phyloP scores from a whole-genome alignment of 2,113 vertebrate genomes.

The Argyrosomus japonicus region DNA sequence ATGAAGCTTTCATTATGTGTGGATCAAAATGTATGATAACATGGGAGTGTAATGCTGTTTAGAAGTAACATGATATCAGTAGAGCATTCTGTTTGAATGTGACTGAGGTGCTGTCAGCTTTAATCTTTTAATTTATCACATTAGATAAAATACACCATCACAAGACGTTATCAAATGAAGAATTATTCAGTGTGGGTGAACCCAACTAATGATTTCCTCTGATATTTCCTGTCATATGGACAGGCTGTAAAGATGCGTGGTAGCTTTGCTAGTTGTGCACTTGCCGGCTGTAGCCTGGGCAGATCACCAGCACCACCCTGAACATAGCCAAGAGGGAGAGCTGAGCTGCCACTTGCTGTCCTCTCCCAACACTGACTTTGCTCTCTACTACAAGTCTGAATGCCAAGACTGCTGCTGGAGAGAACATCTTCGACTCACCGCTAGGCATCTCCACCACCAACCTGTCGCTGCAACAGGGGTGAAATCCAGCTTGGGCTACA shows the following conservation, averaged over 20 bases:
- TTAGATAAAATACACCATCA: not conserved
- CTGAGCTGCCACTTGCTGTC: conserved; percentile 56
- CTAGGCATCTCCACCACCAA: conserved; percentile 76
- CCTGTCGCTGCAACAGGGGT: conserved; percentile 75
- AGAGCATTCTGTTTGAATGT: not conserved
- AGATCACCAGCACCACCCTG: conserved; percentile 37
- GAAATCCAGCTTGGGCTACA: conserved; percentile 78
- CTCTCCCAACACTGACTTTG: conserved; percentile 83
- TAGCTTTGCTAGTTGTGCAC: conserved; percentile 71
- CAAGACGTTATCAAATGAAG: not conserved
- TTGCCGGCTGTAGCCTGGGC: conserved; percentile 76
- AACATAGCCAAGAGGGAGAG: conserved; percentile 15
- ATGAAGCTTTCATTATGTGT: not conserved
- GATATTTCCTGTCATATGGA: not conserved
- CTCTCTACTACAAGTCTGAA: conserved; percentile 84
- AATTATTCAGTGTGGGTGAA: too few species aligned
- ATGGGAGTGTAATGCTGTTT: not conserved
- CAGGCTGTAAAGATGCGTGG: conserved; percentile 77
- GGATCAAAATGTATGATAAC: not conserved
- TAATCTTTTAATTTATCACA: not conserved
- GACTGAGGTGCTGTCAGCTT: not conserved
- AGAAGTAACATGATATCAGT: not conserved
- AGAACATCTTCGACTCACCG: conserved; percentile 85
- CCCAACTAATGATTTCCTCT: not conserved
- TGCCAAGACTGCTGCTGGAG: conserved; percentile 44